Evolutionary conservation across 2,113 vertebrate genomes (phyloP).

Genomic region (Aegithalos caudatus): DNA sequence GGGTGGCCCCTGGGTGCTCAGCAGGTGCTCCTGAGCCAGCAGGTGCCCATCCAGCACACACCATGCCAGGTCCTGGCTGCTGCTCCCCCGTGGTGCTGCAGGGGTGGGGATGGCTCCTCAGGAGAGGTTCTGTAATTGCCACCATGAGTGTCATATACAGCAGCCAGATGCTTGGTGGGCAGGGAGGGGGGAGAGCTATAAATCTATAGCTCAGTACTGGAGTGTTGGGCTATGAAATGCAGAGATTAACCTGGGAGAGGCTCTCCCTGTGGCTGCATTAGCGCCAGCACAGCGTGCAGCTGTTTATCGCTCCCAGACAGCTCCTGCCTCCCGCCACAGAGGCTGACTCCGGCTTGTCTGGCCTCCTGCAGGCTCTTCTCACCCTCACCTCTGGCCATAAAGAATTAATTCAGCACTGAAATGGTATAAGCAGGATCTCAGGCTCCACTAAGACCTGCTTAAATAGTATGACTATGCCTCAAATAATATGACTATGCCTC

Average conservation of each 20-base stretch:
- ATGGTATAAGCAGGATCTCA: background rate
- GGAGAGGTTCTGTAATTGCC: background rate
- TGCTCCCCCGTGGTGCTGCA: fast-evolving
- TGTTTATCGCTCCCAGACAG: background rate
- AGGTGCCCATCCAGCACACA: background rate
- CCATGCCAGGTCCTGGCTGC: too few relatives aligned
- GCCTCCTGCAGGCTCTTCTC: background rate
- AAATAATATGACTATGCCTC: background rate
- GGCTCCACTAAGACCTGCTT: background rate
- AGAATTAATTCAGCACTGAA: background rate
- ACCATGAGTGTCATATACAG: background rate
- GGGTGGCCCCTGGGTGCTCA: background rate
- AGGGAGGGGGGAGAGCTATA: background rate
- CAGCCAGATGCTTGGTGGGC: background rate
- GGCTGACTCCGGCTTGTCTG: background rate
- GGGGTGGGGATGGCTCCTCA: background rate
- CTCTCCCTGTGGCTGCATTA: background rate
- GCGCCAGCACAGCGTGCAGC: background rate
- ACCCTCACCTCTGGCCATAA: background rate
- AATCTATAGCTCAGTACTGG: constrained; percentile 24
- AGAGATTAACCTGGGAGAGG: background rate
- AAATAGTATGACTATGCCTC: background rate
- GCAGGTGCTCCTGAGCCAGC: background rate
- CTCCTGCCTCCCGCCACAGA: background rate
- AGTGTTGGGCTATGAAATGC: constrained; percentile 15